These are phyloP conservation scores for Drosophila kanekoi DNA, from an alignment of 2,888 invertebrate species.

Conservation along the genomic window DNA sequence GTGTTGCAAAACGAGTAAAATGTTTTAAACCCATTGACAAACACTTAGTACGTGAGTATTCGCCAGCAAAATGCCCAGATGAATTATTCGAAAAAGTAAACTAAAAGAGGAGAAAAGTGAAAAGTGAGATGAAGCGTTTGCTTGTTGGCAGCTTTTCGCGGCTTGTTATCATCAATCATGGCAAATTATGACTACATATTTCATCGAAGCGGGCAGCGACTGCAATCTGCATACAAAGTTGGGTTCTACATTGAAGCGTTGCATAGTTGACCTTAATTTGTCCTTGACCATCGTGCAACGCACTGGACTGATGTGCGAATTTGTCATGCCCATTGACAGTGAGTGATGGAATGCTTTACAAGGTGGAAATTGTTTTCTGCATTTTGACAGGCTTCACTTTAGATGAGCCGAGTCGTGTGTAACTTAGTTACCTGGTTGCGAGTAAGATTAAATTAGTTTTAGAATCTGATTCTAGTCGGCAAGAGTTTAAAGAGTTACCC, in stretches of 20 bases:
- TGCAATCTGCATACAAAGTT: constrained; percentile 45
- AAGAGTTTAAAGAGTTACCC: background rate
- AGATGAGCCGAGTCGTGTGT: background rate
- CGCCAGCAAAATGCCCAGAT: constrained; percentile 1
- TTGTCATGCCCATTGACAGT: constrained; percentile 39
- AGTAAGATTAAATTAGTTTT: background rate
- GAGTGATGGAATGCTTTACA: constrained; percentile 34
- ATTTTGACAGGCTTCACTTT: constrained; percentile 12
- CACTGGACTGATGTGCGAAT: constrained; percentile 31
- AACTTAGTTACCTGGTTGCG: background rate
- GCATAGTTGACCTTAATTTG: constrained; percentile 44
- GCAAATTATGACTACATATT: constrained; percentile 23
- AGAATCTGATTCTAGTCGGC: background rate
- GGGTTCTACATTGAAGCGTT: background rate
- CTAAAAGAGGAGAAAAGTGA: background rate
- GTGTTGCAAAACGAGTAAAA: constrained; percentile 13
- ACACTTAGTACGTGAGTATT: background rate
- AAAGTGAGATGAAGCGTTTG: background rate
- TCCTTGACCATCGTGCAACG: constrained; percentile 44
- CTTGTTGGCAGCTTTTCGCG: constrained; percentile 28
- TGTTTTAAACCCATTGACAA: background rate
- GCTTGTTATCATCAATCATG: constrained; percentile 61
- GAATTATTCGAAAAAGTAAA: constrained; percentile 2
- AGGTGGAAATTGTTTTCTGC: constrained; percentile 24
- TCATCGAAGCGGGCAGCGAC: constrained; percentile 16